These are phyloP conservation scores for Rhynchomys soricoides DNA, from an alignment of 2,113 vertebrate species.

Conservation along the genomic window DNA sequence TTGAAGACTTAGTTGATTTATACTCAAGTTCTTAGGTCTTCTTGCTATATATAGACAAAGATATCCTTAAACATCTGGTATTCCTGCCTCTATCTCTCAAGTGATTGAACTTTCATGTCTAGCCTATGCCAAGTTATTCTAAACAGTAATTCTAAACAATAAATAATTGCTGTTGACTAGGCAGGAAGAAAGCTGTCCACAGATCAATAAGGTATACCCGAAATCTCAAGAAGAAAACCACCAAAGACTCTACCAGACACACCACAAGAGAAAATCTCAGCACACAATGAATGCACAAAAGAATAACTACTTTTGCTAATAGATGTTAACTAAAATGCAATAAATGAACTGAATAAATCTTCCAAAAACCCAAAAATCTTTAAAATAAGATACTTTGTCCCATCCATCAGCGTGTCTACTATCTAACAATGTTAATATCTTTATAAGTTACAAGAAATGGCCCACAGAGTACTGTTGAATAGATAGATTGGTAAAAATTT, in stretches of 20 bases:
- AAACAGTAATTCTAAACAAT: neutral
- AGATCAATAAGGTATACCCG: neutral
- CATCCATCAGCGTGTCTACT: neutral
- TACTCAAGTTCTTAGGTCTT: neutral
- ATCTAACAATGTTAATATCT: neutral
- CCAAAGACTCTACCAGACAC: neutral
- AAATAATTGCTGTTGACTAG: neutral
- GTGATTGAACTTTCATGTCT: neutral
- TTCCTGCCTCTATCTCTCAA: neutral
- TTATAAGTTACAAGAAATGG: neutral
- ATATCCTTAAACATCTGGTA: neutral
- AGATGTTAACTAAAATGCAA: slow-evolving; percentile 13
- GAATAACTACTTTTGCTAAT: neutral
- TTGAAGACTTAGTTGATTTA: neutral
- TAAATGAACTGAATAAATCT: neutral
- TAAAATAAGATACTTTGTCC: slow-evolving; percentile 11
- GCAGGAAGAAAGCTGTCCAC: neutral
- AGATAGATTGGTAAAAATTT: neutral
- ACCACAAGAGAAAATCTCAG: neutral
- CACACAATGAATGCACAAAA: neutral
- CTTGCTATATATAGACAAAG: neutral
- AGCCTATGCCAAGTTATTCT: neutral
- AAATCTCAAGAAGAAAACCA: neutral
- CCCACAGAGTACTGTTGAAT: neutral
- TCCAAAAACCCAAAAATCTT: neutral